Evolutionary conservation across 2,888 invertebrate genomes (phyloP).

Genomic region (Sipha maydis): DNA sequence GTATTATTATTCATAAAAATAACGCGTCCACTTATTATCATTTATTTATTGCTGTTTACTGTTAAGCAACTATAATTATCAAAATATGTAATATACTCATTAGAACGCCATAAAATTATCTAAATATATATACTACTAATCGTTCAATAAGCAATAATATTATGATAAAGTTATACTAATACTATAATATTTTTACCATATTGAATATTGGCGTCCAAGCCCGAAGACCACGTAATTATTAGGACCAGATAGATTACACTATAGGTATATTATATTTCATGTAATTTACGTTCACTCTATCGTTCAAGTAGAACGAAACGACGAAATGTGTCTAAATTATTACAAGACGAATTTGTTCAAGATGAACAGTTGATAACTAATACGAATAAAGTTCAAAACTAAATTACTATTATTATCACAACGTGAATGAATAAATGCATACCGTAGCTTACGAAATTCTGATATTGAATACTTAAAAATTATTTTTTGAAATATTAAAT

Average conservation of each 20-base stretch:
- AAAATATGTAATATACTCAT: background rate
- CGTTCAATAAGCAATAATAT: background rate
- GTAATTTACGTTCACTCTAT: slow-evolving; percentile 51
- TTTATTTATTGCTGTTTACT: background rate
- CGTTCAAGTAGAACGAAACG: slow-evolving; percentile 42
- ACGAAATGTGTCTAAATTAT: slow-evolving; percentile 40
- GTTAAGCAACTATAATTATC: background rate
- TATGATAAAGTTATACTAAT: background rate
- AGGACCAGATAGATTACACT: background rate
- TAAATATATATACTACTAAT: background rate
- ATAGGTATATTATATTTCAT: background rate
- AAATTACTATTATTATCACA: background rate
- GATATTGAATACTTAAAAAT: no score
- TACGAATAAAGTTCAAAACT: no score
- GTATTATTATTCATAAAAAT: background rate
- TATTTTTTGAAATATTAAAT: no score
- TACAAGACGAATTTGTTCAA: background rate
- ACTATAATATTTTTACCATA: background rate
- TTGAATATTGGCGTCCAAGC: background rate
- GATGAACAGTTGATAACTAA: slow-evolving; percentile 12
- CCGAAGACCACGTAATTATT: background rate
- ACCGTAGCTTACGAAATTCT: background rate
- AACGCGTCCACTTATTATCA: background rate
- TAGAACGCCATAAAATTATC: background rate
- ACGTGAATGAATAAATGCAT: no score